Conservation (phyloP, 2,113 vertebrate species). For the Hemibagrus wyckioides region DNA sequence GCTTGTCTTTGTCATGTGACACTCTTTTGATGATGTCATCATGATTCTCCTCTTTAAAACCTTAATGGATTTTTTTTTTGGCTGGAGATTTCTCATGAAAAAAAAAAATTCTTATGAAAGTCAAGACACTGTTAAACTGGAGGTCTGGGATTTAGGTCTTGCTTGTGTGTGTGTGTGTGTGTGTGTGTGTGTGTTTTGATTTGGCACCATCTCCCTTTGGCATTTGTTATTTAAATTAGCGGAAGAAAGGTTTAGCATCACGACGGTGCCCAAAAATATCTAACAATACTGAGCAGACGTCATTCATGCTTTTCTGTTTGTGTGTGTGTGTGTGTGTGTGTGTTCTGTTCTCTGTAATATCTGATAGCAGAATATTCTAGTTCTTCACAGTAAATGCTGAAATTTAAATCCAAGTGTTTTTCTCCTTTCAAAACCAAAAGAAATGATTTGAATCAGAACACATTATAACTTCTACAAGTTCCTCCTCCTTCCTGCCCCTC, state of each 20-base stretch:
- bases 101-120: not conserved
- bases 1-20: not conserved
- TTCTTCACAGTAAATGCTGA: not conserved
- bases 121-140: not conserved
- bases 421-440: not conserved
- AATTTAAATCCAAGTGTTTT: not conserved
- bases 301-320: not conserved
- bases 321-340: conserved; percentile 1
- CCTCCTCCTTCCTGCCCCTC: conserved; percentile 10
- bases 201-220: conserved; percentile 5
- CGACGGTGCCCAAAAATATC: conserved; percentile 1
- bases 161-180: conserved; percentile 16
- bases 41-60: not conserved
- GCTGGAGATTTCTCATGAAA: not conserved
- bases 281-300: conserved; percentile 12
- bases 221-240: conserved; percentile 52
- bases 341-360: not conserved
- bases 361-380: not conserved
- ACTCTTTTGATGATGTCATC: not conserved
- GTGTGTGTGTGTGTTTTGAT: conserved; percentile 23
- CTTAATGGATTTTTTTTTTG: not conserved
- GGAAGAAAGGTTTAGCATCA: conserved; percentile 23
- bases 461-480: not conserved
- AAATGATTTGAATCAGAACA: not conserved
- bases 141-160: not conserved